Evolutionary conservation across 2,888 invertebrate genomes (phyloP), one percentile per base, ranked within the genome.

Genomic region (Watsonalla binaria): DNA sequence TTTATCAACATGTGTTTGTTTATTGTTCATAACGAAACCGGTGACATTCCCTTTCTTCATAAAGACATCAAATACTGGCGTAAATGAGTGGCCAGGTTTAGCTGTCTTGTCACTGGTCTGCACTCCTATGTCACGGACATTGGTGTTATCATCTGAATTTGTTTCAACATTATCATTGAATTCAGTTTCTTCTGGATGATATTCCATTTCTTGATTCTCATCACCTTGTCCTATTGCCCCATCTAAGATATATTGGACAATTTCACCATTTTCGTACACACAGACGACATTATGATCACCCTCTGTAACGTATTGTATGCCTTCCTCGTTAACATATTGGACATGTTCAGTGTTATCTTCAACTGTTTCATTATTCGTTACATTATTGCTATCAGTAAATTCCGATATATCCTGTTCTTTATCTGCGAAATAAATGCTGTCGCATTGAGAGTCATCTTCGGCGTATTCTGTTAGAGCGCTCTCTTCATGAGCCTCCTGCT

Each of bases 21-120:
- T 63, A 56, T 73, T 60, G 51, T 70, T 64, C 4, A 74, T 66
- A 54, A 76, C 65, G 53, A 72, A 74, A 33, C 72, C 76, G 0
- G 72, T 71, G 15, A 74, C 72, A 63, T 74, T 73, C 6, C 76
- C 76, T 53, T 74, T 69, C 55, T 74, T 76, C 76, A 76, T 73
- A 58, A 67, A 66, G 45, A 76, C 69, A 61, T 76, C 75, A 51
- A 76, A 76, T 46, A 73, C 69, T 11, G 75, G 76, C 51, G 72
- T 48, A 11, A 67, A 57, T n/a, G 72, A 64, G 45, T 68, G 66
- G n/a, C 61, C 60, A 7, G 61, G 58, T 24, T 64, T 42, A 5
- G 42, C 42, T 8, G 8, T 61, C 45, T 55, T 48, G 49, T 35
- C 55, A 55, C 55, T 63, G 9, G 71, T 66, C 53, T 72, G 72